Evolutionary conservation across 2,888 invertebrate species (phyloP).

Genomic region (Ectemnius continuus): DNA sequence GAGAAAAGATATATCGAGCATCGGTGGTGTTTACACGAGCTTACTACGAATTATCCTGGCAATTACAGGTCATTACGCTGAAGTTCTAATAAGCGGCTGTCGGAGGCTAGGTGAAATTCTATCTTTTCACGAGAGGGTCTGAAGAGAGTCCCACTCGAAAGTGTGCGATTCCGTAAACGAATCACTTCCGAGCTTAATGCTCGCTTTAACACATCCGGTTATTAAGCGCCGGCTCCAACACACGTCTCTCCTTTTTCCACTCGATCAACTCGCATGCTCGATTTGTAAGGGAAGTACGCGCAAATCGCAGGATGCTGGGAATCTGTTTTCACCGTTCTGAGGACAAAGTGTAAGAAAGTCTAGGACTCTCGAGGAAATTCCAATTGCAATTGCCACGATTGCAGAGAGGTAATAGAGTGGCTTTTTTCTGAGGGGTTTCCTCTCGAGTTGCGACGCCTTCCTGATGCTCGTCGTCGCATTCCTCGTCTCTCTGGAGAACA

Average conservation of each 20-base stretch:
- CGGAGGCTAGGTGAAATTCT: conserved; percentile 17
- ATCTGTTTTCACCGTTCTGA: conserved; percentile 2
- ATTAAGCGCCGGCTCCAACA: conserved; percentile 25
- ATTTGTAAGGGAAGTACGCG: too few relatives aligned
- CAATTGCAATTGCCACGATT: neutral
- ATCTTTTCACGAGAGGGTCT: neutral
- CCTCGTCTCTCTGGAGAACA: neutral
- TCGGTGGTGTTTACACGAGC: neutral
- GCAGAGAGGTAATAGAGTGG: neutral
- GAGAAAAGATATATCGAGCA: neutral
- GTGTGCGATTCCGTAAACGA: conserved; percentile 5
- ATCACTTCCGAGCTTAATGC: conserved; percentile 23
- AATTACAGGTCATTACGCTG: conserved; percentile 1
- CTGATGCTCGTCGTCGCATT: neutral
- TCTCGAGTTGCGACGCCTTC: neutral
- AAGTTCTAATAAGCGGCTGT: neutral
- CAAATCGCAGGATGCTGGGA: too few relatives aligned
- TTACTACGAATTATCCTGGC: neutral
- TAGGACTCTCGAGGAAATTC: neutral
- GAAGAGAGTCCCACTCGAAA: neutral
- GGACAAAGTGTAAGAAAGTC: neutral
- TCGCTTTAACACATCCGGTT: conserved; percentile 39
- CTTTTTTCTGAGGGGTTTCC: conserved; percentile 1
- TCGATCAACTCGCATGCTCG: too few relatives aligned
- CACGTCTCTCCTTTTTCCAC: neutral